Evolutionary conservation across 2,797 vertebrate genomes (phyloP), one percentile per base, ranked within the genome.

Genomic region (Nannoperca australis): DNA sequence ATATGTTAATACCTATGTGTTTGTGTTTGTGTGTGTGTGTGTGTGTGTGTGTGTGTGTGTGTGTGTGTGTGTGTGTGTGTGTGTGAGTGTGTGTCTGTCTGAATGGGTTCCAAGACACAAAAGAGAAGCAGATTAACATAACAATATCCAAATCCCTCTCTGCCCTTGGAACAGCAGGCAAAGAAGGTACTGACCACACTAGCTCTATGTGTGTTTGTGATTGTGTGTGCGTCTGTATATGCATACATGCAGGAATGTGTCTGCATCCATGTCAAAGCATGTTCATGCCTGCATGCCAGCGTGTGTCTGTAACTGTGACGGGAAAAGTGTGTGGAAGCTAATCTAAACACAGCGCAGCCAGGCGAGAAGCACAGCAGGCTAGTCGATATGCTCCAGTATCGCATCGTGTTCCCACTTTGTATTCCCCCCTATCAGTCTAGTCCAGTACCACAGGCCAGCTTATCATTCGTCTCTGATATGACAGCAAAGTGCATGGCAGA

Each of bases 321-420:
- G 63, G 68, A 68, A 79, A 68, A 56, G 38, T 44, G 30, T 38
- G 56, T 10, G 47, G 36, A 22, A 18, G 77, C 71, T 87, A 80
- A 91, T 90, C 81, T 81, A 64, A 91, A 81, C 79, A 81, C 62
- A 51, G 85, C 42, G 78, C 85, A 88, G 74, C 63, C 73, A 83
- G 70, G 91, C 90, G 20, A 89, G 87, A 91, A 92, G 89, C 87
- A 69, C 85, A 90, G 79, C 88, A 76, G 83, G 47, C 78, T 36
- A 42, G 87, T 93, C 89, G 32, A 93, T 92, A 85, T 45, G 80
- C 84, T 88, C 71, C 67, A 20, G 68, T 80, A 86, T 90, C 80
- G 79, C 61, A 79, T 24, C 84, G 38, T 78, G 84, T 73, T 78
- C 50, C 82, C 76, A 81, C 85, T 86, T 72, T 86, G 80, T 85